Percentiles rank a stretch among this genome's conserved stretches.
phyloP scores from a whole-genome alignment of 2,888 invertebrate genomes.

The Drosophila rubida region DNA sequence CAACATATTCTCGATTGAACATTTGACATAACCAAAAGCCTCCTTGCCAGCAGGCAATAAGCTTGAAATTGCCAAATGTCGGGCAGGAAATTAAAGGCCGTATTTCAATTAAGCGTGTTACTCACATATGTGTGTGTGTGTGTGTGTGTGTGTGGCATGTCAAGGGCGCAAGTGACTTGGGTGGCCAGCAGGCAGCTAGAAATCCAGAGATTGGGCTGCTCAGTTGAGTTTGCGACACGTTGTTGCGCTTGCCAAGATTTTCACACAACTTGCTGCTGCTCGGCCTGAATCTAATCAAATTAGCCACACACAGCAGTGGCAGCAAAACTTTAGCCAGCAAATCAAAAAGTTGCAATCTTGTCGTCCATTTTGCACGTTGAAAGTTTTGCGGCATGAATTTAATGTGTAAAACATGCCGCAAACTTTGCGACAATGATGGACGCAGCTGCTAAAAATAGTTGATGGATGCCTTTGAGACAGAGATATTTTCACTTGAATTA shows the following conservation, averaged over 20 bases:
- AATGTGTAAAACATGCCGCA: constrained; percentile 26
- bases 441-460: constrained; percentile 1
- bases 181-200: constrained; percentile 3
- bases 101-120: constrained; percentile 51
- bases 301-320: constrained; percentile 35
- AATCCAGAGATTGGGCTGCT: not conserved
- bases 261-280: constrained; percentile 25
- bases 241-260: constrained; percentile 57
- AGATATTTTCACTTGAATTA: not conserved
- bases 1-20: constrained; percentile 6
- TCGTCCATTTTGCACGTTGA: constrained; percentile 28
- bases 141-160: constrained; percentile 21
- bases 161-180: constrained; percentile 31
- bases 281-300: constrained; percentile 62
- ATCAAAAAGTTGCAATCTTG: constrained; percentile 53
- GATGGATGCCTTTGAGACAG: not conserved
- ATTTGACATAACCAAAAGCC: constrained; percentile 4
- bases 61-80: constrained; percentile 24
- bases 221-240: constrained; percentile 10
- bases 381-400: constrained; percentile 33
- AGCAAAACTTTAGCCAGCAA: constrained; percentile 44
- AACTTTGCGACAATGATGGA: constrained; percentile 19
- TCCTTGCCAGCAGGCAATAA: constrained; percentile 30
- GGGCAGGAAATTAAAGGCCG: constrained; percentile 48
- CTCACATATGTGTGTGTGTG: constrained; percentile 2